Conservation (phyloP, 2,888 invertebrate genomes). For the Adineta ricciae region DNA sequence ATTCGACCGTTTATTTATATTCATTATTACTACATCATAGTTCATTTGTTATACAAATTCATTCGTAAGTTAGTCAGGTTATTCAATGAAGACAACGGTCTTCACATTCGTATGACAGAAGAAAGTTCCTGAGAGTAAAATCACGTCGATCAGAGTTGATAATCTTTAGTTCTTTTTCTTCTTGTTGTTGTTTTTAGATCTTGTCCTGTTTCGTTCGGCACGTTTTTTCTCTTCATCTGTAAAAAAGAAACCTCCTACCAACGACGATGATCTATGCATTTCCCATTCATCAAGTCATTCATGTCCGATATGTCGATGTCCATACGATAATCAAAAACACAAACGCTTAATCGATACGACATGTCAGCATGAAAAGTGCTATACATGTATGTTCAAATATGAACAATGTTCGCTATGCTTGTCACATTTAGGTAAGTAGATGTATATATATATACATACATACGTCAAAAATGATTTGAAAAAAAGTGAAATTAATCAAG, state of each 20-base stretch:
- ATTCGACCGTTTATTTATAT: neutral
- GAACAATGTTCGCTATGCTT: slow-evolving; percentile 75
- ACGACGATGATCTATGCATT: neutral
- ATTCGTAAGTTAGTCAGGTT: neutral
- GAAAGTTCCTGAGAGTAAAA: no score
- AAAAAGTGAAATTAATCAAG: neutral
- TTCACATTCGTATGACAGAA: no score
- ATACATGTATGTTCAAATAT: slow-evolving; percentile 83
- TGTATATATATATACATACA: neutral
- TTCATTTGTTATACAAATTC: neutral
- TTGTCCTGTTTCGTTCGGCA: neutral
- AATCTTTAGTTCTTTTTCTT: neutral
- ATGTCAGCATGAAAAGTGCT: slow-evolving; percentile 87
- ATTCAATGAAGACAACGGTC: no score
- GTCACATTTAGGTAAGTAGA: slow-evolving; percentile 14
- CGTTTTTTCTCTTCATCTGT: neutral
- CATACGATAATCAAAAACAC: slow-evolving; percentile 90
- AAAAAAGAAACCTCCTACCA: neutral
- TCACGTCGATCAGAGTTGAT: no score
- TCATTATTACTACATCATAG: neutral
- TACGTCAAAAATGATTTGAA: neutral
- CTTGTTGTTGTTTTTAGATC: neutral
- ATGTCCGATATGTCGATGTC: slow-evolving; percentile 56
- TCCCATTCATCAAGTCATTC: slow-evolving; percentile 29
- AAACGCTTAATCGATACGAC: slow-evolving; percentile 76